These are phyloP conservation scores for Leucophenga montana DNA, from an alignment of 2,888 invertebrate species.

Conservation along the genomic window DNA sequence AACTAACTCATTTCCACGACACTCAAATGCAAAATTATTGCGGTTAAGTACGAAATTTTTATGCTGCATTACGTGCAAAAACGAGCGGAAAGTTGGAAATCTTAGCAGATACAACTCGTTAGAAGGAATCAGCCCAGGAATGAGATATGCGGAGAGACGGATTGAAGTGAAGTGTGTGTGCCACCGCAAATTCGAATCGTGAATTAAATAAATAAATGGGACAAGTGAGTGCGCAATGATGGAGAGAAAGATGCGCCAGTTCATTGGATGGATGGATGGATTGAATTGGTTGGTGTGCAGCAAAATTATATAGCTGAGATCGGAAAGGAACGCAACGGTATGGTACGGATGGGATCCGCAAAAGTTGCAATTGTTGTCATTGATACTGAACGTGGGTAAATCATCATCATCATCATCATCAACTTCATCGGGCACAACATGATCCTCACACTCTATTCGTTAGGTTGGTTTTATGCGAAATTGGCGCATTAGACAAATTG, in stretches of 20 bases:
- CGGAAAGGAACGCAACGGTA: not conserved
- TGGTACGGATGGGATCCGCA: not conserved
- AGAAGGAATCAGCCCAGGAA: constrained; percentile 34
- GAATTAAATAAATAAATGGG: constrained; percentile 68
- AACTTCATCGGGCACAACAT: not conserved
- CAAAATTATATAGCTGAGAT: not conserved
- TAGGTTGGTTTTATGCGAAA: constrained; percentile 45
- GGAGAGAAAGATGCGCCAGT: constrained; percentile 3
- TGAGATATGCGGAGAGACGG: constrained; percentile 43
- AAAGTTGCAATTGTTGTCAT: constrained; percentile 54
- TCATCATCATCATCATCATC: constrained; percentile 45
- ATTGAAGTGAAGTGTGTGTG: not conserved
- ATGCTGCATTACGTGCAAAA: constrained; percentile 39
- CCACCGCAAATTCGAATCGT: constrained; percentile 49
- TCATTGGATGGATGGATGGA: not conserved
- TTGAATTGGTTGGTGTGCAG: not conserved
- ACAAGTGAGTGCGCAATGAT: constrained; percentile 54
- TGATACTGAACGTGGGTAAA: constrained; percentile 53
- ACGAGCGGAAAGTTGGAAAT: constrained; percentile 26
- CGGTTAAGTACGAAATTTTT: constrained; percentile 63
- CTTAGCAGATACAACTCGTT: constrained; percentile 45
- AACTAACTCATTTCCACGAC: constrained; percentile 65
- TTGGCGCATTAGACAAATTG: constrained; percentile 68
- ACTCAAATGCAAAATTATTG: constrained; percentile 67
- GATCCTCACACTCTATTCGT: not conserved